These are phyloP conservation scores for Myopa tessellatipennis DNA, from an alignment of 2,888 invertebrate genomes.

Conservation along the genomic window DNA sequence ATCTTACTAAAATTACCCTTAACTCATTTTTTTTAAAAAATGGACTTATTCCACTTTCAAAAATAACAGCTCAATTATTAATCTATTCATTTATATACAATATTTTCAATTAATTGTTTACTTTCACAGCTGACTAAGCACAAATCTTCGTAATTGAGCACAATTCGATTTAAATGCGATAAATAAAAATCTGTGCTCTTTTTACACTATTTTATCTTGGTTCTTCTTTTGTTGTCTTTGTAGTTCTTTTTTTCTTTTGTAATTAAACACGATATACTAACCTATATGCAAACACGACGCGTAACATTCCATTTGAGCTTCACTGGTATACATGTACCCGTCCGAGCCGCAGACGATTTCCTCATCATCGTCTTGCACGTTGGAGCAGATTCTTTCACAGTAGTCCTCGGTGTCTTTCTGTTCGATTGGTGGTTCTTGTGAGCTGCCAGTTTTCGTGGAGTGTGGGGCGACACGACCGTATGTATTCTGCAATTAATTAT, in stretches of 20 bases:
- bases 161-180: conserved; percentile 1
- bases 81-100: not conserved
- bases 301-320: conserved; percentile 64
- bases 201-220: not conserved
- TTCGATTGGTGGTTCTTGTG: conserved; percentile 43
- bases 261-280: conserved; percentile 47
- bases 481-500: conserved; percentile 45
- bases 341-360: conserved; percentile 65
- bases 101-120: conserved; percentile 16
- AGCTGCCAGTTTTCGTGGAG: conserved; percentile 24
- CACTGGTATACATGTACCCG: conserved; percentile 66
- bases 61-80: too few species aligned
- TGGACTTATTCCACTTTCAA: too few species aligned
- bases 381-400: conserved; percentile 64
- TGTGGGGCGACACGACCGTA: conserved; percentile 51
- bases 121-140: conserved; percentile 3
- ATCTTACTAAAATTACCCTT: too few species aligned
- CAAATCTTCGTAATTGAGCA: not conserved
- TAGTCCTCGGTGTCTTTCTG: conserved; percentile 62
- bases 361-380: conserved; percentile 65
- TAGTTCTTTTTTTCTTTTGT: not conserved
- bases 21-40: too few species aligned
- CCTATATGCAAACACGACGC: conserved; percentile 64
- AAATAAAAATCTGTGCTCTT: not conserved
- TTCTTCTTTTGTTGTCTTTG: conserved; percentile 4